Percentiles rank a stretch among this genome's conserved stretches.
These are phyloP conservation scores for Tenodera sinensis DNA, from an alignment of 2,888 invertebrate species.

Conservation along the genomic window DNA sequence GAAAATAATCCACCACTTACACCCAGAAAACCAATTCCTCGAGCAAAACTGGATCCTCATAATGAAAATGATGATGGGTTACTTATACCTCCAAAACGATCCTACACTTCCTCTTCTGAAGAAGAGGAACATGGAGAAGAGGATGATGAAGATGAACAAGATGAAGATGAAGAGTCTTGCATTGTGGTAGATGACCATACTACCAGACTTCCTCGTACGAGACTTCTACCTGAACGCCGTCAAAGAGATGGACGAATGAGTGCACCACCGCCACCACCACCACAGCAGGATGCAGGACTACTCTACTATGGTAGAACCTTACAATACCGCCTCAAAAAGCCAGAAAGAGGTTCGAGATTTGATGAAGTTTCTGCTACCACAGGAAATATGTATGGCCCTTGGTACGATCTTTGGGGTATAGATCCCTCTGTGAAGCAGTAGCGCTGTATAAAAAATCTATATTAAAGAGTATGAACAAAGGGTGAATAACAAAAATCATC, in stretches of 20 bases:
- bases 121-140: slow-evolving; percentile 9
- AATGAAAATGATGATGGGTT: slow-evolving; percentile 28
- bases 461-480: neutral
- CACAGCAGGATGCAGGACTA: slow-evolving; percentile 19
- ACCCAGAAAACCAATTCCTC: slow-evolving; percentile 6
- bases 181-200: slow-evolving; percentile 78
- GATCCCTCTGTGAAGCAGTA: slow-evolving; percentile 60
- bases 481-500: neutral
- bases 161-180: slow-evolving; percentile 55
- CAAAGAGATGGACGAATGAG: slow-evolving; percentile 35
- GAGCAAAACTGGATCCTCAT: neutral
- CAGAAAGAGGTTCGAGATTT: slow-evolving; percentile 38
- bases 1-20: neutral
- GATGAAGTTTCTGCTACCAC: slow-evolving; percentile 39
- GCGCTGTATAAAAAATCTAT: neutral
- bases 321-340: slow-evolving; percentile 37
- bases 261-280: neutral
- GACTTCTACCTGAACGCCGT: slow-evolving; percentile 44
- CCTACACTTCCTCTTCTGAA: slow-evolving; percentile 3
- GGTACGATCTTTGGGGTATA: slow-evolving; percentile 84
- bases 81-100: neutral
- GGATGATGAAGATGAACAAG: slow-evolving; percentile 35
- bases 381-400: slow-evolving; percentile 68
- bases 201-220: slow-evolving; percentile 64
- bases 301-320: slow-evolving; percentile 36